Base-by-base conservation (phyloP, 2,113 vertebrate species). In the Myrmecobius fasciatus region DNA sequence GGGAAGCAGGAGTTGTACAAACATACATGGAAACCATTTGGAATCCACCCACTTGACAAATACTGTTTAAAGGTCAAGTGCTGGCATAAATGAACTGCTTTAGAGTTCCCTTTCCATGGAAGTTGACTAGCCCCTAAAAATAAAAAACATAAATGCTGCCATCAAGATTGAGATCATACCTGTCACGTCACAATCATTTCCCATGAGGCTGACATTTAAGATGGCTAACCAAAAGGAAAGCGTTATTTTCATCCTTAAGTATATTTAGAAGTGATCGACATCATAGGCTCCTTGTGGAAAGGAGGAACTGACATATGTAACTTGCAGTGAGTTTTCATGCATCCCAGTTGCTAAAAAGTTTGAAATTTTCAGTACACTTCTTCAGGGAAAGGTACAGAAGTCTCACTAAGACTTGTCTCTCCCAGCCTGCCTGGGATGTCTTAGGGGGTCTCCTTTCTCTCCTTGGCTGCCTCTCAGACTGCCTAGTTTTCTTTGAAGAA, bases 181-280 rank as follows among this genome's bases (percentile, higher is more conserved):
- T 17, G 26, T 25, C 53, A 1, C 1, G 0, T 54, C 89, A n/a
- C 3, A 43, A 8, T 83, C 1, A 0, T 25, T 47, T 53, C 28
- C 53, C 31, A 26, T 52, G 89, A 25, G 89, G 17, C 93, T 5
- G 20, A 47, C 22, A 31, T 83, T 48, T 56, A 46, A 51, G 22
- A 75, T 51, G 48, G 22, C 36, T 1, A 6, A 89, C 91, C 8
- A 36, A 90, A 91, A 28, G 54, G 52, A 51, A 92, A 56, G 75
- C 53, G 0, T 2, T 0, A 1, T 17, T 3, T 83, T 43, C n/a
- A 2, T 1, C 28, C 1, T 20, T 56, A 47, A 6, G 89, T 26
- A 25, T 46, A 25, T 49, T 49, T 54, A 53, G n/a, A 90, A 89
- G 75, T 0, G 7, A 54, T 54, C 47, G 10, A 90, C 17, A 0